These are phyloP conservation scores for Dicycla oo DNA, from an alignment of 2,888 invertebrate species.

Conservation along the genomic window DNA sequence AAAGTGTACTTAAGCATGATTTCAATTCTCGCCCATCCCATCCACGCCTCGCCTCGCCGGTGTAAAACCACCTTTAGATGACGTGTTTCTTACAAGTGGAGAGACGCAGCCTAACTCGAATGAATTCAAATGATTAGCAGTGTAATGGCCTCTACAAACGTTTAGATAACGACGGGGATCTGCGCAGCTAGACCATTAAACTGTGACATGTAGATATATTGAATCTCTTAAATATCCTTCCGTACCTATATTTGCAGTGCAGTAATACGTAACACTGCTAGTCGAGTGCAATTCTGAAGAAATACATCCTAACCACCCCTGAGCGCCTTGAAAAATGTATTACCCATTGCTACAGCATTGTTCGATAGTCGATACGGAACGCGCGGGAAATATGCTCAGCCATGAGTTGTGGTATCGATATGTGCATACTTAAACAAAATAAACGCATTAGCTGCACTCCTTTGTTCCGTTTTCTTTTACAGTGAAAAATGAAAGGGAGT, in stretches of 20 bases:
- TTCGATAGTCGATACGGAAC: slow-evolving; percentile 71
- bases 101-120: slow-evolving; percentile 20
- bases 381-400: slow-evolving; percentile 68
- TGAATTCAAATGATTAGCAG: slow-evolving; percentile 54
- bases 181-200: slow-evolving; percentile 44
- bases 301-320: slow-evolving; percentile 70
- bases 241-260: slow-evolving; percentile 63
- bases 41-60: too few species aligned
- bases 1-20: too few species aligned
- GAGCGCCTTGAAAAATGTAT: slow-evolving; percentile 80
- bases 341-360: slow-evolving; percentile 68
- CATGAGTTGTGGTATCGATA: slow-evolving; percentile 76
- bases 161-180: slow-evolving; percentile 44
- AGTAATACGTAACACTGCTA: slow-evolving; percentile 65
- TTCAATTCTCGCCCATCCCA: too few species aligned
- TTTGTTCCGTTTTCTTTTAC: slow-evolving; percentile 43
- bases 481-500: slow-evolving; percentile 32
- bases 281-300: slow-evolving; percentile 73
- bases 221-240: slow-evolving; percentile 59
- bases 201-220: slow-evolving; percentile 63
- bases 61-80: too few species aligned
- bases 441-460: slow-evolving; percentile 53
- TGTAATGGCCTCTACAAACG: slow-evolving; percentile 49
- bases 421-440: slow-evolving; percentile 66
- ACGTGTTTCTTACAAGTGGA: background rate